These are phyloP conservation scores for Pteronotus mesoamericanus DNA, from an alignment of 2,797 vertebrate species.

Conservation along the genomic window DNA sequence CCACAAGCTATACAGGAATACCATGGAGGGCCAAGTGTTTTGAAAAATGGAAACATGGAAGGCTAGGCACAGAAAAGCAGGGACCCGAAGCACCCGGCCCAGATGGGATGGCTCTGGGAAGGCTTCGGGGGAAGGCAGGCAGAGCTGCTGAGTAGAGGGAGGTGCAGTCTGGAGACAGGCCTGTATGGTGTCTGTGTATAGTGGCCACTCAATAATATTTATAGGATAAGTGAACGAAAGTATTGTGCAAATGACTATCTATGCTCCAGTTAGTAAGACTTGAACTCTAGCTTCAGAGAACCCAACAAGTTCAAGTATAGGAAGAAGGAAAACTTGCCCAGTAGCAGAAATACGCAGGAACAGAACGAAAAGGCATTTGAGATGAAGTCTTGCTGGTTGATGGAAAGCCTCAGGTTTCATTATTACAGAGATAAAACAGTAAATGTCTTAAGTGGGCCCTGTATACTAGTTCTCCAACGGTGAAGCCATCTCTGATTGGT, in stretches of 20 bases:
- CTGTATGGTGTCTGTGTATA: accelerated
- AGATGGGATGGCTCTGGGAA: background rate
- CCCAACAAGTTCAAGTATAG: background rate
- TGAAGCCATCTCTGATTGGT: background rate
- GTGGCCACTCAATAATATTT: background rate
- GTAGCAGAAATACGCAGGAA: background rate
- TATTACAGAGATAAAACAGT: background rate
- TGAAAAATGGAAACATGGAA: background rate
- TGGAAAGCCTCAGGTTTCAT: background rate
- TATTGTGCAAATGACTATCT: background rate
- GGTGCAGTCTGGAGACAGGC: background rate
- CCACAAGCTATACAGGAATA: background rate
- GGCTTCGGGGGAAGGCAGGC: background rate
- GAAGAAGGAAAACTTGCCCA: background rate
- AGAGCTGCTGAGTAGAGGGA: background rate
- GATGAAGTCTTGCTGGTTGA: background rate
- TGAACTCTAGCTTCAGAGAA: background rate
- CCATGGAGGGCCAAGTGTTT: background rate
- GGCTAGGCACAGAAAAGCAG: background rate
- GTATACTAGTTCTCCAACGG: background rate
- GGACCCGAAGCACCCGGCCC: too few species aligned
- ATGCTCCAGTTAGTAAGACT: background rate
- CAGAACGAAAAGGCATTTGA: background rate
- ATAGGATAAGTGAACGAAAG: background rate
- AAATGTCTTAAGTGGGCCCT: background rate